phyloP scores from a whole-genome alignment of 1,140 invertebrate genomes.

The Arctopsyche grandis region DNA sequence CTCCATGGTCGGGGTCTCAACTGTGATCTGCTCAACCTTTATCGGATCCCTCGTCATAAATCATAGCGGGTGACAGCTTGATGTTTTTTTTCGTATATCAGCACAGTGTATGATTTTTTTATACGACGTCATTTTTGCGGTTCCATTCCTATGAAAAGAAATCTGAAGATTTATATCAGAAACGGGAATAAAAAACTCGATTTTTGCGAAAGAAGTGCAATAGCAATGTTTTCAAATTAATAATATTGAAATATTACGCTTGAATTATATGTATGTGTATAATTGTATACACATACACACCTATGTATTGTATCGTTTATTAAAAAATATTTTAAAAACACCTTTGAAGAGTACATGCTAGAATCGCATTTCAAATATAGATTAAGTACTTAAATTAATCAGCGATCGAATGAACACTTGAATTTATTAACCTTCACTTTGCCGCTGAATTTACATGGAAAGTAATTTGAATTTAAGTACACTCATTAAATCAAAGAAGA shows the following conservation, averaged over 20 bases:
- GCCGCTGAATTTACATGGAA: no score
- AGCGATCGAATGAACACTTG: no score
- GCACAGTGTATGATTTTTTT: neutral
- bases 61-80: slow-evolving; percentile 3
- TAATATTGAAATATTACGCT: no score
- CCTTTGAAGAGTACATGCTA: no score
- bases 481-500: no score
- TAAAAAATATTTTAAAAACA: no score
- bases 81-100: slow-evolving; percentile 1
- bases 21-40: neutral
- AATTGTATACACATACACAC: no score
- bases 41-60: slow-evolving; percentile 12
- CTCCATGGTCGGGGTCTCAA: neutral
- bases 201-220: neutral
- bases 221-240: neutral
- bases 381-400: no score
- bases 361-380: no score
- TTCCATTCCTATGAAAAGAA: neutral
- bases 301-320: no score
- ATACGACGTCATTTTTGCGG: neutral
- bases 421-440: no score
- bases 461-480: no score
- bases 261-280: neutral
- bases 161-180: neutral
- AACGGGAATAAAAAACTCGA: neutral